A percentile compares a stretch with the other conserved stretches of the same genome.
phyloP scores from a whole-genome alignment of 2,113 vertebrate species.

The Mixornis gularis region DNA sequence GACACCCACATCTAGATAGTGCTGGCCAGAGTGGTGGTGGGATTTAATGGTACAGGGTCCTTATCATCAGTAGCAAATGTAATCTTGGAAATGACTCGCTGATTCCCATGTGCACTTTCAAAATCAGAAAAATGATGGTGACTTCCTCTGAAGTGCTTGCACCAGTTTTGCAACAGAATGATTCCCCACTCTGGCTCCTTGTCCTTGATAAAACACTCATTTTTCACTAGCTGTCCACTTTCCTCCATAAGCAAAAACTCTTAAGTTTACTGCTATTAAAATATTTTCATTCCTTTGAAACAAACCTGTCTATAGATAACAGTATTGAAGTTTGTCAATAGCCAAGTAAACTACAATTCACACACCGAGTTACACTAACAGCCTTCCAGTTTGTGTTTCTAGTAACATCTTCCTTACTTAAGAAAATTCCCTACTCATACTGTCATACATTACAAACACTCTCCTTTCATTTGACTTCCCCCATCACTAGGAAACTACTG shows the following conservation, averaged over 20 bases:
- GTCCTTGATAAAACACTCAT: background rate
- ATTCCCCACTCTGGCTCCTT: background rate
- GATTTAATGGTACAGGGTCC: background rate
- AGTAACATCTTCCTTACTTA: background rate
- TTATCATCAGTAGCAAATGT: background rate
- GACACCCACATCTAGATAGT: background rate
- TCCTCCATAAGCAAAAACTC: background rate
- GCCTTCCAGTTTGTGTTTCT: background rate
- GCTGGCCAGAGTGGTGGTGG: background rate
- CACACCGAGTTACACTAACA: background rate
- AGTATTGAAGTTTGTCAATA: background rate
- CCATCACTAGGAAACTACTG: background rate
- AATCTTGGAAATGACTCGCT: background rate
- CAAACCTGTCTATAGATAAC: background rate
- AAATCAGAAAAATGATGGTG: background rate
- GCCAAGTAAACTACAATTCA: background rate
- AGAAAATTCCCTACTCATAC: background rate
- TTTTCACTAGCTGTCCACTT: background rate
- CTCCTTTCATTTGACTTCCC: background rate
- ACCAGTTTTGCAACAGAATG: background rate
- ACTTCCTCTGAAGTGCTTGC: background rate
- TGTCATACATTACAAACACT: background rate
- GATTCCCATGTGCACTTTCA: accelerated
- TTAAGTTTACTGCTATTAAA: background rate
- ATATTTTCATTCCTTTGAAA: background rate